Percentiles rank a stretch among this genome's conserved stretches.
phyloP scores from a whole-genome alignment of 2,888 invertebrate species.

The Ophioninae sp. region DNA sequence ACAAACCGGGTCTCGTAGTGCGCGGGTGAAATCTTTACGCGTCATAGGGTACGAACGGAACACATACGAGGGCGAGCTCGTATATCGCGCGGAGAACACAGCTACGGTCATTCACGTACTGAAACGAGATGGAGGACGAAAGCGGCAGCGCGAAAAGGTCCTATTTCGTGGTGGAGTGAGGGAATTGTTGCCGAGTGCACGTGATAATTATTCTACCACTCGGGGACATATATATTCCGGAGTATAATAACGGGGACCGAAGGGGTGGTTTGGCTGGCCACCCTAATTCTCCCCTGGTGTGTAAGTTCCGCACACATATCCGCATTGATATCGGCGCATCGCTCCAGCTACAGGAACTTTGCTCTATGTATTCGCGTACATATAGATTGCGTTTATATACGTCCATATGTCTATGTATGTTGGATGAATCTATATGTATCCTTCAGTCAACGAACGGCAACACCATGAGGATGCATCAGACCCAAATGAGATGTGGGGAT shows the following conservation, averaged over 20 bases:
- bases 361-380: neutral
- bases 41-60: constrained; percentile 43
- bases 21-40: constrained; percentile 50
- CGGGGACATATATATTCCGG: constrained; percentile 52
- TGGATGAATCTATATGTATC: constrained; percentile 47
- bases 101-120: constrained; percentile 69
- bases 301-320: constrained; percentile 62
- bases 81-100: constrained; percentile 61
- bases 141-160: constrained; percentile 64
- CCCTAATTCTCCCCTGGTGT: constrained; percentile 63
- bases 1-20: constrained; percentile 6
- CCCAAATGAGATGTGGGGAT: constrained; percentile 65
- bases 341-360: constrained; percentile 29
- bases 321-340: constrained; percentile 62
- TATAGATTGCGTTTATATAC: constrained; percentile 1
- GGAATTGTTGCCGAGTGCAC: constrained; percentile 69
- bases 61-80: constrained; percentile 25
- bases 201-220: constrained; percentile 75
- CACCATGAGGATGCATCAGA: constrained; percentile 49
- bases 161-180: constrained; percentile 60
- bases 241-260: constrained; percentile 59
- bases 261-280: constrained; percentile 59
- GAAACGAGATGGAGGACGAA: constrained; percentile 67
- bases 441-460: constrained; percentile 53
- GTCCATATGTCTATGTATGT: constrained; percentile 25